Conservation (phyloP, 2,113 vertebrate genomes). For the Callionymus lyra region DNA sequence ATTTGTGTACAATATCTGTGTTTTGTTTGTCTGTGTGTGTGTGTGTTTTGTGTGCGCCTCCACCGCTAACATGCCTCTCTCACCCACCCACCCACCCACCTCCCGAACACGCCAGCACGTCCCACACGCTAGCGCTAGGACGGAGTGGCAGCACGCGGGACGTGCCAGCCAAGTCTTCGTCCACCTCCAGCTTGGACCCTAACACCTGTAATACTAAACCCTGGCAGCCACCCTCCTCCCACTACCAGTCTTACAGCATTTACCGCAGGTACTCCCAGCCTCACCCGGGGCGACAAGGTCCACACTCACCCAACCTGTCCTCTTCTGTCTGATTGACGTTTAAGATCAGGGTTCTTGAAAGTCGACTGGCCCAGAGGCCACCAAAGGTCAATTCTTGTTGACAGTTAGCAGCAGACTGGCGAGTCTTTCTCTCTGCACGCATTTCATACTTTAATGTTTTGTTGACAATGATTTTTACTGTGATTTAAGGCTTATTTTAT, state of each 20-base stretch:
- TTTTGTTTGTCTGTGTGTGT: conserved; percentile 32
- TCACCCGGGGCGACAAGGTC: conserved; percentile 10
- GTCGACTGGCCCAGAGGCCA: too few species aligned
- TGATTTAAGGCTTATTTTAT: too few species aligned
- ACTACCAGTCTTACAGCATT: conserved; percentile 75
- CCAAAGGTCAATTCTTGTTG: too few species aligned
- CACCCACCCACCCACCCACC: conserved; percentile 45
- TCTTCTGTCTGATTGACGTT: conserved; percentile 14
- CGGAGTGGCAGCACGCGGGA: conserved; percentile 75
- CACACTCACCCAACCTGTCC: conserved; percentile 12
- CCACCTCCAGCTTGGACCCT: conserved; percentile 76
- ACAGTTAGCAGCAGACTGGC: too few species aligned
- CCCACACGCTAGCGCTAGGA: conserved; percentile 74
- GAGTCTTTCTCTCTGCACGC: too few species aligned
- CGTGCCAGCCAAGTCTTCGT: conserved; percentile 76
- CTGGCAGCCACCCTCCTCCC: conserved; percentile 67
- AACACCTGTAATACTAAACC: conserved; percentile 74
- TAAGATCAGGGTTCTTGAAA: too few species aligned
- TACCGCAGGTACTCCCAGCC: conserved; percentile 68
- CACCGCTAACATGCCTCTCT: conserved; percentile 65
- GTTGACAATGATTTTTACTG: too few species aligned
- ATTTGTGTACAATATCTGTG: conserved; percentile 12
- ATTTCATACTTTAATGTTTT: too few species aligned
- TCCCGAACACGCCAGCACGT: conserved; percentile 61
- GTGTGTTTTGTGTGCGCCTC: conserved; percentile 36